Evolutionary conservation across 1,140 invertebrate genomes (phyloP), one percentile per base, ranked within the genome.

Genomic region (Zophobas atratus): DNA sequence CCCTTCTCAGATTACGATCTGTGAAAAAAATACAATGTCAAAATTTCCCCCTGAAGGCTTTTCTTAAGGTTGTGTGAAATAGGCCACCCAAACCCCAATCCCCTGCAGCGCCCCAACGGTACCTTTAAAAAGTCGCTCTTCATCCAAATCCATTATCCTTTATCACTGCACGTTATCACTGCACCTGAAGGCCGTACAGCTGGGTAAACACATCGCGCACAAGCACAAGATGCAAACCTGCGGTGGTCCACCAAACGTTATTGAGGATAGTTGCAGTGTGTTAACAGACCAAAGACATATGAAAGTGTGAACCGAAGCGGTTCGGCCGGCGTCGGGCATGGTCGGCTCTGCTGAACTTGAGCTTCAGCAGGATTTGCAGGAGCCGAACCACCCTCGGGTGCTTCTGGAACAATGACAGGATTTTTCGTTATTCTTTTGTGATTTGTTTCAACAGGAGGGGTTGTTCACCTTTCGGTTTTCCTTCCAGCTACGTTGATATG

Each of bases 211-310:
- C 60, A 67, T 67, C 60, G 60, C 60, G 60, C 60, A 67, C 60
- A 67, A 39, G 6, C 49, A 51, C 49, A 51, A 51, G 49, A 41
- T 67, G 60, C 60, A 43, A 67, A 67, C 56, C 56, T 38, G 56
- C 56, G 56, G 56, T 38, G 56, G 56, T 57, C 57, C 57, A 63
- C 57, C 57, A 41, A 63, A 38, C 57, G 57, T 32, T 67, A 43
- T 67, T 43, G 60, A 67, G 60, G 60, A 67, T 67, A 67, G 60
- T 41, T 43, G 60, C 39, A 43, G 60, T 67, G 60, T 67, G 60
- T 67, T 67, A 67, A 38, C 60, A 43, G 60, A 67, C 38, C 71
- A 39, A 73, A 73, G 71, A 73, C 71, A 73, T 73, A 73, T 73
- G 71, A 73, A 73, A 73, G 71, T 73, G 55, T 6, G 38, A 43